Evolutionary conservation across 2,888 invertebrate species (phyloP).

Genomic region (Caprella mutica): DNA sequence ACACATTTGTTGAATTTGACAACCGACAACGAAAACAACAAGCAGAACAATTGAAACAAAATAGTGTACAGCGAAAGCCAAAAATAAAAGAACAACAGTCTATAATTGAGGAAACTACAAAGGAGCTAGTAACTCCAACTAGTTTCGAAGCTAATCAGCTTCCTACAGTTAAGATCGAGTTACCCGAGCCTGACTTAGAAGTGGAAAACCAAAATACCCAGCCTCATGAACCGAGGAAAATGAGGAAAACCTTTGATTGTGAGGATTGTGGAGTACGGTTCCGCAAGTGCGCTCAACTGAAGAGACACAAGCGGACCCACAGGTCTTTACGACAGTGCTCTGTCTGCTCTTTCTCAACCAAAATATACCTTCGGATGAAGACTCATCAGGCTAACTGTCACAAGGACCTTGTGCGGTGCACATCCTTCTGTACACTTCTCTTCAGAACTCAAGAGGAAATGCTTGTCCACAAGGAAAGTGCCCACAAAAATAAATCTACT

Average conservation of each 20-base stretch:
- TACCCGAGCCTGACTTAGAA: too few species aligned
- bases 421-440: background rate
- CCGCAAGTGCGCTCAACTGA: background rate
- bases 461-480: background rate
- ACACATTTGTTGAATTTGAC: conserved; percentile 2
- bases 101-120: too few species aligned
- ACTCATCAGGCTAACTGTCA: conserved; percentile 5
- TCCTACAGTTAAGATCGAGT: too few species aligned
- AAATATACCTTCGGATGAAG: background rate
- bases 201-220: too few species aligned
- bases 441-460: background rate
- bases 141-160: too few species aligned
- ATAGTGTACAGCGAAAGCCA: too few species aligned
- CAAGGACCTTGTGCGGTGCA: conserved; percentile 1
- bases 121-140: too few species aligned
- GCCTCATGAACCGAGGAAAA: too few species aligned
- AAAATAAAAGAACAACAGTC: too few species aligned
- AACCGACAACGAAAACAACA: background rate
- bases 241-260: too few species aligned
- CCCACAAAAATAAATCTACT: too few species aligned
- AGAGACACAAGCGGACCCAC: background rate
- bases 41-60: background rate
- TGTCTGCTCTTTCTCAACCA: background rate
- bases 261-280: too few species aligned
- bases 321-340: background rate